A percentile compares a stretch with the other conserved stretches of the same genome.
These are phyloP conservation scores for Cepphus grylle DNA, from an alignment of 2,113 vertebrate species.

Conservation along the genomic window DNA sequence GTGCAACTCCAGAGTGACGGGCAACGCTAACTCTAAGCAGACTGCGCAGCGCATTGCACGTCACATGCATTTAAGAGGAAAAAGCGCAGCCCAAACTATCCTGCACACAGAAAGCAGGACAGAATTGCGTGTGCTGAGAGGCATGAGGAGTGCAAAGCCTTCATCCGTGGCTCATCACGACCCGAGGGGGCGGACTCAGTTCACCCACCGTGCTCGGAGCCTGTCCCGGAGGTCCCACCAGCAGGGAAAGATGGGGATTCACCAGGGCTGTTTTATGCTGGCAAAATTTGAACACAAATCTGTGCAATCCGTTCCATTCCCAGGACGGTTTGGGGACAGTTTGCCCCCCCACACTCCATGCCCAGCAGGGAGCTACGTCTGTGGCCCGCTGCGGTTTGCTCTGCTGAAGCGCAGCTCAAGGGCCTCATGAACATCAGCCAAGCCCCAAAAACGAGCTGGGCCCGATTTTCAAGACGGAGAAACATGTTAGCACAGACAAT, in stretches of 20 bases:
- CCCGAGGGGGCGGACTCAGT: fast-evolving
- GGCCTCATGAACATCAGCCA: neutral
- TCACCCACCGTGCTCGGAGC: fast-evolving
- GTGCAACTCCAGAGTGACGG: fast-evolving
- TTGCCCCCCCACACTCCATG: fast-evolving
- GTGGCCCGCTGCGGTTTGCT: neutral
- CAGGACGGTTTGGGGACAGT: neutral
- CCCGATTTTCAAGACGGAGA: fast-evolving
- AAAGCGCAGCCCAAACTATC: neutral
- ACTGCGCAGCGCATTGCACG: fast-evolving
- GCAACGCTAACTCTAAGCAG: neutral
- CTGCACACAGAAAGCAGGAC: neutral
- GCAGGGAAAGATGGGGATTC: neutral
- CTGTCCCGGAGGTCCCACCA: neutral
- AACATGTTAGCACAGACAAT: neutral
- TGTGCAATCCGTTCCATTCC: neutral
- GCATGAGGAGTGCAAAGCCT: fast-evolving
- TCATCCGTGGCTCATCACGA: neutral
- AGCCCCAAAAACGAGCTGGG: neutral
- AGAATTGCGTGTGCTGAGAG: fast-evolving
- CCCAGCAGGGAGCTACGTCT: neutral
- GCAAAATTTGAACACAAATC: neutral
- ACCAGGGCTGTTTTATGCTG: neutral
- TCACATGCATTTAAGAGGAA: neutral
- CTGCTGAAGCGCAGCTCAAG: neutral